These are phyloP conservation scores for Sternarchorhynchus goeldii DNA, from an alignment of 2,797 vertebrate species.

Conservation along the genomic window DNA sequence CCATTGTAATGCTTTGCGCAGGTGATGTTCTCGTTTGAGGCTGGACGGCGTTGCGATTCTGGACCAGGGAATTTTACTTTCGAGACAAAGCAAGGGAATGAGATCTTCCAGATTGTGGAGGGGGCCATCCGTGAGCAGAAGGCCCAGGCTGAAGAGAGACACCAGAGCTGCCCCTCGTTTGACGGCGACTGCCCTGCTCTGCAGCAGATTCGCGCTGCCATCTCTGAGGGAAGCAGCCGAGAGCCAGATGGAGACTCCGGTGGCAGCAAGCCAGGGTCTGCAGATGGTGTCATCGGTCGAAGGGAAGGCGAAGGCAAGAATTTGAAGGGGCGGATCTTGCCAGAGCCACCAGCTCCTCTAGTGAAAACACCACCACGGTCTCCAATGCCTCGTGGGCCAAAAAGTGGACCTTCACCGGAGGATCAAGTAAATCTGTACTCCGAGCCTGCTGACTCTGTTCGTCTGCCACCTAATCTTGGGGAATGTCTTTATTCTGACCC, in stretches of 20 bases:
- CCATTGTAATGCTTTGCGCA: conserved; percentile 59
- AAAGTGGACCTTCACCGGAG: conserved; percentile 55
- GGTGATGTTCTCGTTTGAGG: conserved; percentile 99
- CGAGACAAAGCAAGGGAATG: conserved; percentile 94
- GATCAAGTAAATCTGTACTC: conserved; percentile 81
- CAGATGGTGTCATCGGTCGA: conserved; percentile 71
- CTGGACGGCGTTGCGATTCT: conserved; percentile 91
- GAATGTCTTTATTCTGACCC: conserved; percentile 91
- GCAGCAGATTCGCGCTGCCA: conserved; percentile 62
- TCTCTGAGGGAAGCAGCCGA: conserved; percentile 60
- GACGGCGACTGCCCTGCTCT: conserved; percentile 71
- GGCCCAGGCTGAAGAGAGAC: conserved; percentile 78
- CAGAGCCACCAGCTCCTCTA: conserved; percentile 70
- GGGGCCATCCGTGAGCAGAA: conserved; percentile 90
- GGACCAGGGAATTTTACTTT: conserved; percentile 98
- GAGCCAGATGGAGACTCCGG: conserved; percentile 77
- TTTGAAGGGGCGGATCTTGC: conserved; percentile 77
- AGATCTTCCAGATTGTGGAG: conserved; percentile 92
- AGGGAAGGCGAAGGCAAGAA: conserved; percentile 61
- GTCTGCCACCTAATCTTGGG: conserved; percentile 58
- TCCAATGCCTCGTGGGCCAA: conserved; percentile 60
- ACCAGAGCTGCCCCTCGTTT: conserved; percentile 70
- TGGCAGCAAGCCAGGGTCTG: conserved; percentile 71
- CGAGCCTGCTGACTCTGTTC: conserved; percentile 88
- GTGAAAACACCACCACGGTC: conserved; percentile 64